Conservation (phyloP, 2,888 invertebrate species). For the Blera fallax region DNA sequence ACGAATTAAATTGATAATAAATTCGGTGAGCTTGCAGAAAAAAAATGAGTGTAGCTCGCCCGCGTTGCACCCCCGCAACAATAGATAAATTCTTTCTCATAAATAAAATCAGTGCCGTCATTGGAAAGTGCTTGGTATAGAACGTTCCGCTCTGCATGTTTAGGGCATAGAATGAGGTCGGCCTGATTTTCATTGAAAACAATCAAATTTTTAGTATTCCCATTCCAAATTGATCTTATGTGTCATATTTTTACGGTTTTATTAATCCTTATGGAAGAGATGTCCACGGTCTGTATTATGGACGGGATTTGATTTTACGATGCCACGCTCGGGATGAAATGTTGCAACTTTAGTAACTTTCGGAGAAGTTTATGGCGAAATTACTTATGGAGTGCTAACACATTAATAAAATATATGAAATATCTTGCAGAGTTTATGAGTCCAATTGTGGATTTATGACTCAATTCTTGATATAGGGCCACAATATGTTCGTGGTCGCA, state of each 20-base stretch:
- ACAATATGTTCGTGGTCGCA: conserved; percentile 24
- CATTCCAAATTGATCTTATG: conserved; percentile 1
- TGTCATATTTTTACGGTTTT: conserved; percentile 23
- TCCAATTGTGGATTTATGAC: conserved; percentile 24
- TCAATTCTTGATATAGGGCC: conserved; percentile 5
- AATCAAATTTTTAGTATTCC: conserved; percentile 14
- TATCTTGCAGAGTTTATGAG: conserved; percentile 23
- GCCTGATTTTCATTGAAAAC: conserved; percentile 11
- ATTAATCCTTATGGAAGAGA: conserved; percentile 15
- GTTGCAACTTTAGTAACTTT: conserved; percentile 2
- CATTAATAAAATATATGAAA: conserved; percentile 38
- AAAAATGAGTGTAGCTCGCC: neutral
- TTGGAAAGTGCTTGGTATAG: neutral
- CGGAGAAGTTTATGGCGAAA: conserved; percentile 33
- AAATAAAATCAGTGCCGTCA: conserved; percentile 1
- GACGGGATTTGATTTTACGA: conserved; percentile 3
- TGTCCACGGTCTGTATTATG: neutral
- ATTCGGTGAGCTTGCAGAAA: conserved; percentile 32
- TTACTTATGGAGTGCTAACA: conserved; percentile 44
- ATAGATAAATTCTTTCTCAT: neutral
- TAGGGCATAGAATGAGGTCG: neutral
- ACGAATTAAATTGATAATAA: conserved; percentile 53
- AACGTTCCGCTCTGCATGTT: neutral
- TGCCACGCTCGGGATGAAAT: neutral
- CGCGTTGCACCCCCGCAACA: neutral